Conservation (phyloP, 2,888 invertebrate genomes). For the Netelia virgata region DNA sequence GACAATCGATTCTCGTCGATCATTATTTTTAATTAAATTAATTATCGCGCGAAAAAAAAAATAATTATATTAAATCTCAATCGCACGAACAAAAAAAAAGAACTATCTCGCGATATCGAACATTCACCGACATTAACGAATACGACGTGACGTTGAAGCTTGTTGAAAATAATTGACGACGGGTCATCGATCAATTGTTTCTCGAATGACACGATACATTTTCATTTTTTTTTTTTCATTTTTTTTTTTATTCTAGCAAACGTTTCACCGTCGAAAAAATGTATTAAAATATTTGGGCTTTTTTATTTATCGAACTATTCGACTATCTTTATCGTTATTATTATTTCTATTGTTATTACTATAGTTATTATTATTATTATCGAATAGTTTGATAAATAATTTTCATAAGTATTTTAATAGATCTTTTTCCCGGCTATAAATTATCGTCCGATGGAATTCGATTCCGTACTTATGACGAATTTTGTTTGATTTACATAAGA, state of each 20-base stretch:
- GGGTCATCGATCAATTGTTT: constrained; percentile 55
- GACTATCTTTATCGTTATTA: not conserved
- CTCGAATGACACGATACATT: not conserved
- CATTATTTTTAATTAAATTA: constrained; percentile 1
- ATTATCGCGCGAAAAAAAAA: not conserved
- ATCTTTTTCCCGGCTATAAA: not conserved
- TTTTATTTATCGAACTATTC: not conserved
- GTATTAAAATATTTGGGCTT: not conserved
- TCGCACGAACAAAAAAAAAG: constrained; percentile 17
- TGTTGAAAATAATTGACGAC: constrained; percentile 61
- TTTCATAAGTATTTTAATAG: too few relatives aligned
- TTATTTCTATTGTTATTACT: not conserved
- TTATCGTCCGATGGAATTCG: not conserved
- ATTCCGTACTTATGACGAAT: not conserved
- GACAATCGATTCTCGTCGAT: constrained; percentile 47
- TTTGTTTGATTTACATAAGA: constrained; percentile 20
- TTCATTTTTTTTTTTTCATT: constrained; percentile 11
- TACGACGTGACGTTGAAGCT: constrained; percentile 54
- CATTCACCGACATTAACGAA: not conserved
- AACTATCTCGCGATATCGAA: constrained; percentile 11
- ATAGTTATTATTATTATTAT: not conserved
- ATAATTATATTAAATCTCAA: constrained; percentile 11
- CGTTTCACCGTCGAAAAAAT: not conserved
- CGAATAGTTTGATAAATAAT: too few relatives aligned
- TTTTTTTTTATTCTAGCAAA: not conserved